Percentiles rank a stretch among this genome's conserved stretches.
Evolutionary conservation across 23 tunicate genomes (phyloP).

Genomic region (Aplidium turbinatum): DNA sequence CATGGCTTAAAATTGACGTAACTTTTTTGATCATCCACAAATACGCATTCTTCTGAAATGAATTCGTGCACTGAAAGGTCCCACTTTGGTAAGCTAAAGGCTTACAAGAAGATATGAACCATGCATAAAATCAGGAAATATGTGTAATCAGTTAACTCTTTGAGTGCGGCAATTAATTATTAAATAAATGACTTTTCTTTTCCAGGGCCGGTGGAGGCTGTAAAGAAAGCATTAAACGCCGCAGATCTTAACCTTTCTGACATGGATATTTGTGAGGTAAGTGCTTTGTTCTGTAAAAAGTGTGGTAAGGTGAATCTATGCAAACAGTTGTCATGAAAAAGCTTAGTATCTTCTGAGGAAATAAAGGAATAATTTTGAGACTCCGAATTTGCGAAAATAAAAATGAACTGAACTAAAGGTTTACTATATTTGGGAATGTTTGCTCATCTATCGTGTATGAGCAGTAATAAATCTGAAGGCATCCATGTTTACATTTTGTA

Average conservation of each 20-base stretch:
- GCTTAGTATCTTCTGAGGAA: too few species aligned
- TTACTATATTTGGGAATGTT: too few species aligned
- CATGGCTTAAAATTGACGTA: too few species aligned
- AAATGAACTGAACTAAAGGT: too few species aligned
- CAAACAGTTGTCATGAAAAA: too few species aligned
- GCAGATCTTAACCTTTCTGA: constrained; percentile 61
- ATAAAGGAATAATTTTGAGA: too few species aligned
- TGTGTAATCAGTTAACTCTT: too few species aligned
- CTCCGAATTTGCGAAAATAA: too few species aligned
- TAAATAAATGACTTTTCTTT: constrained; percentile 3
- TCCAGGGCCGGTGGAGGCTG: constrained; percentile 84
- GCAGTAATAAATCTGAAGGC: too few species aligned
- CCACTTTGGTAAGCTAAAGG: neutral
- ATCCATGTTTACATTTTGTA: constrained; percentile 6
- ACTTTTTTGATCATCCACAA: too few species aligned
- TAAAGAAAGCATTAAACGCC: constrained; percentile 65
- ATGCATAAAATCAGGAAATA: neutral
- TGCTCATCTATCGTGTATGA: too few species aligned
- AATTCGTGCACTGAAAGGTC: neutral
- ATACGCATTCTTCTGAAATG: neutral
- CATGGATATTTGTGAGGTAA: constrained; percentile 93
- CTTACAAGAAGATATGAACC: neutral
- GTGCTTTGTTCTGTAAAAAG: neutral
- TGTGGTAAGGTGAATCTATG: too few species aligned
- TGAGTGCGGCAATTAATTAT: neutral